Evolutionary conservation across 2,113 vertebrate species (phyloP), one percentile per base, ranked within the genome.

Genomic region (Chloroceryle aenea): DNA sequence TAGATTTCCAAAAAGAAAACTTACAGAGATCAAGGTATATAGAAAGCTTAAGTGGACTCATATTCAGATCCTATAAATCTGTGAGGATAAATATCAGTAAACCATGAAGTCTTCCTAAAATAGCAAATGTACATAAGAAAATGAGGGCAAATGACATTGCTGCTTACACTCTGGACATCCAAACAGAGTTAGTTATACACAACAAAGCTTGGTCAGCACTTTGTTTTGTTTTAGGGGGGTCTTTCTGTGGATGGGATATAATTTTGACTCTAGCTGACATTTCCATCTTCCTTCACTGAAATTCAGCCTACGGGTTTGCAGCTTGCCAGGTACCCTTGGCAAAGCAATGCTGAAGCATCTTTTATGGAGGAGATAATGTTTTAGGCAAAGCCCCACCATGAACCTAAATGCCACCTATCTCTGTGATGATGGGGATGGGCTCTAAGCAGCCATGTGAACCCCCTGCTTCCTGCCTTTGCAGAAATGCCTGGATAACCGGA

Each of bases 21-120:
- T 69, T 86, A 73, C 6, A 78, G 67, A 94, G 14, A 56, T 77
- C 18, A 63, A 74, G 61, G 50, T 63, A 64, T 2, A 2, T 59
- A 56, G 74, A 94, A 95, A 88, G 47, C 12, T 30, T 85, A 69
- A 48, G 61, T 36, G 53, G 56, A 72, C 12, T 84, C 4, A 7
- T 72, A 87, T 48, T 86, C 56, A 72, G 47, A 53, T 53, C 29
- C 22, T 62, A 2, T 42, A 90, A 52, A 27, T 67, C 42, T 22
- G 59, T 19, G 23, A 82, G 13, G 30, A 82, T 36, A 93, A 94
- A 90, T 92, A 87, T 89, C 86, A 84, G 83, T 90, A 90, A 95
- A 66, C 27, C 10, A 29, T 30, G 2, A 84, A 40, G 5, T 64
- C 87, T 81, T 90, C 36, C 52, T 90, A 81, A 90, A 92, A 84